phyloP scores from a whole-genome alignment of 2,888 invertebrate genomes.

The Drosophila testacea region DNA sequence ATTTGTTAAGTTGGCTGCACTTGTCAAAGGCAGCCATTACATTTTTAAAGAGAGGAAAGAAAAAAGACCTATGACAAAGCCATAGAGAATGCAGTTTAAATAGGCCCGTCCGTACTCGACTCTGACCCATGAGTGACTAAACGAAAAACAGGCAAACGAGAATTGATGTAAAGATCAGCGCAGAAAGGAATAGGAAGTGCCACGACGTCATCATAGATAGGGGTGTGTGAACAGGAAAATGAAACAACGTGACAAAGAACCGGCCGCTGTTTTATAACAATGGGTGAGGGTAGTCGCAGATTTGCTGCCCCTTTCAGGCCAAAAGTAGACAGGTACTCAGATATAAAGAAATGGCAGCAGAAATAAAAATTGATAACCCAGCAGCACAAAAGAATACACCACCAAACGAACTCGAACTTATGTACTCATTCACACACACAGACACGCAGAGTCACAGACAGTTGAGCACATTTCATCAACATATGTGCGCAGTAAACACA shows the following conservation, averaged over 20 bases:
- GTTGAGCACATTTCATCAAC: conserved; percentile 63
- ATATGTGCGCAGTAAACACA: conserved; percentile 69
- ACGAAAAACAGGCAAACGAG: conserved; percentile 14
- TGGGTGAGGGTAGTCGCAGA: conserved; percentile 42
- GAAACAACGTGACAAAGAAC: conserved; percentile 35
- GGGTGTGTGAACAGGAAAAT: conserved; percentile 28
- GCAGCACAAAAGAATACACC: conserved; percentile 57
- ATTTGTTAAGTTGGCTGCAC: conserved; percentile 21
- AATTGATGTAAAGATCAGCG: conserved; percentile 43
- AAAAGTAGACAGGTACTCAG: conserved; percentile 49
- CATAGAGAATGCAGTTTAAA: conserved; percentile 11
- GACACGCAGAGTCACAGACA: conserved; percentile 11
- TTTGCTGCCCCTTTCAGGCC: conserved; percentile 39
- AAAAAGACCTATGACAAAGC: conserved; percentile 1
- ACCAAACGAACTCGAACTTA: conserved; percentile 35
- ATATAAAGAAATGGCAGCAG: conserved; percentile 23
- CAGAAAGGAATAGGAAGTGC: conserved; percentile 34
- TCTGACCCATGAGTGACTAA: conserved; percentile 19
- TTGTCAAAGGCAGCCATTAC: conserved; percentile 9
- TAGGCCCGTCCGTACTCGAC: conserved; percentile 3
- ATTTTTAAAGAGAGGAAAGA: neutral
- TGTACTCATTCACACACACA: conserved; percentile 10
- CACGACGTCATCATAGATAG: conserved; percentile 3
- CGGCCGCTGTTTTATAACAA: conserved; percentile 19
- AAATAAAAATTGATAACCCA: conserved; percentile 53